Evolutionary conservation across 2,797 vertebrate species (phyloP), one percentile per base, ranked within the genome.

Genomic region (Lithobates sylvaticus): DNA sequence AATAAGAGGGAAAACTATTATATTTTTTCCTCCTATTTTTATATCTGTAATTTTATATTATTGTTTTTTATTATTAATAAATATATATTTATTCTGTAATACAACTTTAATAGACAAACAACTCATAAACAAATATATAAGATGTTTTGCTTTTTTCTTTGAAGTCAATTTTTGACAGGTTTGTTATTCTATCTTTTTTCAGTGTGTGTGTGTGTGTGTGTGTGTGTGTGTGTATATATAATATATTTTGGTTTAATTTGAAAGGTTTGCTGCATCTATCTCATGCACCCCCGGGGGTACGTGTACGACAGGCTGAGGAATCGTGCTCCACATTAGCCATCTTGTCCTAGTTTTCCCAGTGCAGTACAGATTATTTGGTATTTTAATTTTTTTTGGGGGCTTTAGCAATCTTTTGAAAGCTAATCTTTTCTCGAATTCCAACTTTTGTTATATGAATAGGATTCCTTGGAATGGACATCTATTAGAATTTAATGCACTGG

Each of bases 281-380:
- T 29, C n/a, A 13, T 10, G 65, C 65, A 27, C 65, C 65, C 65
- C 26, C 5, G 65, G 65, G 65, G 65, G 65, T 26, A 27, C 7
- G 3, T 26, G 12, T 27, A 29, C 26, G 65, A 67, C 65, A 67
- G 65, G 65, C 65, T 67, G 65, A 67, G 4, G 10, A 67, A 67
- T 67, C 65, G 65, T 67, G 65, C 26, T 67, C 65, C 65, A 67
- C 65, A 67, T 67, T 67, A 67, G 65, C n/a, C 26, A 29, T 27
- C 18, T 26, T 67, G 65, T 67, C 65, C 65, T 67, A 67, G 65
- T 27, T 67, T 67, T 67, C 26, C n/a, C 26, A 29, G 65, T 29
- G 27, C 65, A 29, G 65, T 67, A 15, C 44, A 39, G 39, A 39
- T 39, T 18, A 16, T 54, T 54, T 54, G 3, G 18, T 54, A 16